These are phyloP conservation scores for Hybognathus amarus DNA, from an alignment of 2,797 vertebrate genomes.

Conservation along the genomic window DNA sequence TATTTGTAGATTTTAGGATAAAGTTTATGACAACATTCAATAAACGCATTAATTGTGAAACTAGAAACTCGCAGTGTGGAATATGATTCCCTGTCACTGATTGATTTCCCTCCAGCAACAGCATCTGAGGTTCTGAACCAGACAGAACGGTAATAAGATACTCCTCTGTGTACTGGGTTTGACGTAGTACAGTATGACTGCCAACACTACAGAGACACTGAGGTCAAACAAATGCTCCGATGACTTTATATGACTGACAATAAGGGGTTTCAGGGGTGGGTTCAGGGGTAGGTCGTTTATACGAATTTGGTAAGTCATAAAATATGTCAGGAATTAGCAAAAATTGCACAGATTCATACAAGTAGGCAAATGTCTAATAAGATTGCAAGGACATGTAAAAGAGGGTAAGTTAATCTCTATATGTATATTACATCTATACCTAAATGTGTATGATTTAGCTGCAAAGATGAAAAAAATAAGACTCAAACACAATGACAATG, in stretches of 20 bases:
- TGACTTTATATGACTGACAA: no score
- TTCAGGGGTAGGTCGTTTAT: no score
- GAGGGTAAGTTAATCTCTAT: not conserved
- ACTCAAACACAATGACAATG: not conserved
- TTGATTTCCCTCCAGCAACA: not conserved
- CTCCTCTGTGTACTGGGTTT: not conserved
- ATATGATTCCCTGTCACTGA: not conserved
- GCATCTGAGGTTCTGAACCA: not conserved
- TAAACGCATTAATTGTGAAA: no score
- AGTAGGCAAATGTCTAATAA: not conserved
- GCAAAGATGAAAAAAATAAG: constrained; percentile 29
- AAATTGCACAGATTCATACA: no score
- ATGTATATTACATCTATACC: not conserved
- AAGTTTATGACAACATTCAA: no score
- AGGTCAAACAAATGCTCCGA: not conserved
- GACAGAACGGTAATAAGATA: not conserved
- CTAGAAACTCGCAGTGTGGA: not conserved
- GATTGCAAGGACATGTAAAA: not conserved
- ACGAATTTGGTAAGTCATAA: no score
- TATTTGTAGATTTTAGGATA: no score
- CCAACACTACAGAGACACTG: not conserved
- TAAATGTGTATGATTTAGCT: not conserved
- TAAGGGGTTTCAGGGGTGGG: no score
- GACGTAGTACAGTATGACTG: not conserved
- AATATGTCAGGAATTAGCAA: no score